phyloP scores from a whole-genome alignment of 1,140 invertebrate species.

The Brachionus plicatilis region DNA sequence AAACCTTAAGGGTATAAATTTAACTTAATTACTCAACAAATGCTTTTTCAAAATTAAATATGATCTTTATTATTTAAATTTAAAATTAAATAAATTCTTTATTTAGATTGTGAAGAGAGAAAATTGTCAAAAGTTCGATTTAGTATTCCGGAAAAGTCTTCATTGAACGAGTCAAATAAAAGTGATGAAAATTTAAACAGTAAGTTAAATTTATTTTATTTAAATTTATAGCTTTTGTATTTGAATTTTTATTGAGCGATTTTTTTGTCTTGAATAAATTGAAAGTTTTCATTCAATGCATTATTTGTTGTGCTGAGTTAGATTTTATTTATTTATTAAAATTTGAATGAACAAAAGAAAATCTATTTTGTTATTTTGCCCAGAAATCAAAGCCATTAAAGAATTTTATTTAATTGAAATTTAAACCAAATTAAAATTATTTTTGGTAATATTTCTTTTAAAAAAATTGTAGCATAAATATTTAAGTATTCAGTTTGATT shows the following conservation, averaged over 20 bases:
- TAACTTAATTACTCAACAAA: background rate
- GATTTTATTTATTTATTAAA: background rate
- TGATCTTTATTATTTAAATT: background rate
- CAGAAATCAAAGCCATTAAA: background rate
- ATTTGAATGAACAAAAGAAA: background rate
- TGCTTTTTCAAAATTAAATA: background rate
- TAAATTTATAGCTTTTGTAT: background rate
- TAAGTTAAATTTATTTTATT: background rate
- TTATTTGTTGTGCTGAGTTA: background rate
- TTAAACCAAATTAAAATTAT: background rate
- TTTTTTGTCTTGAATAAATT: background rate
- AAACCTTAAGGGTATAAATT: background rate
- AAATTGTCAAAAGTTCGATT: constrained; percentile 17
- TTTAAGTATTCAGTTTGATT: background rate
- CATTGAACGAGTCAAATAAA: background rate
- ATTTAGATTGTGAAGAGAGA: background rate
- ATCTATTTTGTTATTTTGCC: background rate
- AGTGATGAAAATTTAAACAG: background rate
- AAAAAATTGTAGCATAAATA: background rate
- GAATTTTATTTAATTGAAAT: background rate
- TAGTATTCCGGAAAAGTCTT: background rate
- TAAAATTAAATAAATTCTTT: background rate
- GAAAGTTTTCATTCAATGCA: background rate
- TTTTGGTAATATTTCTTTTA: background rate
- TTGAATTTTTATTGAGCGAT: background rate